Evolutionary conservation across 2,113 vertebrate species (phyloP), one percentile per base, ranked within the genome.

Genomic region (Microtus montanus): DNA sequence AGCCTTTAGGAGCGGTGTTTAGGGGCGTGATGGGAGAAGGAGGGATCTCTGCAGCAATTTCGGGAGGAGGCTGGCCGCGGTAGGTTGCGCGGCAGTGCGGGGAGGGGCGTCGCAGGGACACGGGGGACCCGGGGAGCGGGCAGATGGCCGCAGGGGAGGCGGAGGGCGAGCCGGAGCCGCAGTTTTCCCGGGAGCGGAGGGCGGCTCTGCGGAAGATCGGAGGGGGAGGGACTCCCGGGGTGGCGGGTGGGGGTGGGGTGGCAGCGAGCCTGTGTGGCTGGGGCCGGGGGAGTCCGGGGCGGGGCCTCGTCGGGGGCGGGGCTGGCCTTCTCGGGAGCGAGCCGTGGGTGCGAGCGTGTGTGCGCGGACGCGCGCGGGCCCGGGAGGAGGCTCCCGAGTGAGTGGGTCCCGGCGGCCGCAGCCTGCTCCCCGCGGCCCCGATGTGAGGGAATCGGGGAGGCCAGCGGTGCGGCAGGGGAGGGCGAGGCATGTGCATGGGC

Each of bases 401-500:
- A 86, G 75, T 41, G 61, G 89, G 49, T 94, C 75, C 79, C 91
- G 93, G 92, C 71, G 96, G 91, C 92, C 38, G 71, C n/a, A 33
- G 38, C 87, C 85, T 35, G 85, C 89, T 95, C 70, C 93, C 96
- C 93, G 94, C 88, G 96, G 94, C 95, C 89, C 97, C 74, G 58
- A 52, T 90, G 97, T 75, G 96, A 97, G 96, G 97, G 97, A 95
- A 49, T 58, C 97, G 96, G 97, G 97, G 96, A 97, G 93, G 96
- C 92, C 97, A 75, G 95, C 90, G 96, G 96, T 90, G 77, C 90
- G 90, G 66, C 88, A 79, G 85, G 97, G 97, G 97, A 92, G 95
- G 97, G 97, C 97, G 96, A 96, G 98, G 97, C 98, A 98, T 98
- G 98, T 97, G 97, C 98, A 95, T 97, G 97, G 97, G 90, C 90